These are phyloP conservation scores for Coluber constrictor DNA, from an alignment of 2,797 vertebrate genomes.

Conservation along the genomic window DNA sequence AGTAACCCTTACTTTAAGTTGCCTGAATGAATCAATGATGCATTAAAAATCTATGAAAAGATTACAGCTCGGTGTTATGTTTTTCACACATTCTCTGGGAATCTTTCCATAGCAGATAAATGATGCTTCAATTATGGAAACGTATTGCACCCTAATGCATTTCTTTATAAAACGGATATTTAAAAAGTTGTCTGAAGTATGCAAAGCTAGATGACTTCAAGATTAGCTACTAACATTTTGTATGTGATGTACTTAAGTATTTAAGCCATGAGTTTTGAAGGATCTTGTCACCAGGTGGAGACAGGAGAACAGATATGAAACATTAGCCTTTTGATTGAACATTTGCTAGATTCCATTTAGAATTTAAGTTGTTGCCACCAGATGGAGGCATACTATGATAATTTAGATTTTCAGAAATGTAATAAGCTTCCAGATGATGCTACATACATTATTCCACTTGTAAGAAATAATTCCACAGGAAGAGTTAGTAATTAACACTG, in stretches of 20 bases:
- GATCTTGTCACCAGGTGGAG: constrained; percentile 51
- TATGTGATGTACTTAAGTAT: not conserved
- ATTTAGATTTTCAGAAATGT: not conserved
- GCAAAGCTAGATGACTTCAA: not conserved
- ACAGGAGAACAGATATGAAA: constrained; percentile 37
- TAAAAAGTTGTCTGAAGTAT: not conserved
- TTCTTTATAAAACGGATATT: not conserved
- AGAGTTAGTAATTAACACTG: not conserved
- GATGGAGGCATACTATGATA: constrained; percentile 19
- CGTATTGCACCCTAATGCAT: not conserved
- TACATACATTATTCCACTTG: not conserved
- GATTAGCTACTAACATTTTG: not conserved
- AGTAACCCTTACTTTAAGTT: not conserved
- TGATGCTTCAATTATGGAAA: constrained; percentile 53
- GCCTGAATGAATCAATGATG: not conserved
- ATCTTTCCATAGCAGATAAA: not conserved
- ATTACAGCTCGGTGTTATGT: not conserved
- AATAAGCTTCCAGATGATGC: not conserved
- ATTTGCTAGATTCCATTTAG: not conserved
- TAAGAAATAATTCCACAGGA: not conserved
- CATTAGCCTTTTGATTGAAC: not conserved
- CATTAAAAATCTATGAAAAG: not conserved
- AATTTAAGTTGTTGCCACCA: constrained; percentile 19
- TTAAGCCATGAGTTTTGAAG: not conserved
- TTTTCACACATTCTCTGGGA: not conserved